Evolutionary conservation across 1,140 invertebrate species (phyloP).

Genomic region (Stegodyphus dumicola): DNA sequence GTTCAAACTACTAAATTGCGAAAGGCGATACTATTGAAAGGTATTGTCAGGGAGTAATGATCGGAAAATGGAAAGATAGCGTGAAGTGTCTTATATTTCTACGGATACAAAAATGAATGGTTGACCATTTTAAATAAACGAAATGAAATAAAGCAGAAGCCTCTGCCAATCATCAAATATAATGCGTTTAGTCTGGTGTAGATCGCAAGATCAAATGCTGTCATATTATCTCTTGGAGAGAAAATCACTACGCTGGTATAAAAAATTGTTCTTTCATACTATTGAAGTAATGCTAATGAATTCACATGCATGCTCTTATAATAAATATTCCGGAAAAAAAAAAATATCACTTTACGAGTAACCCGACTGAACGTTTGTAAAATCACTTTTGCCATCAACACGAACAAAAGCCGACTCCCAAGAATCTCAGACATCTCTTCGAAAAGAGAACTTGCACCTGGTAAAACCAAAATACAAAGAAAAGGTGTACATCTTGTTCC

Average conservation of each 20-base stretch:
- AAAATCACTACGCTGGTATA: background rate
- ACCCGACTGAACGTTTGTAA: background rate
- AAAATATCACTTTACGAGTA: slow-evolving; percentile 5
- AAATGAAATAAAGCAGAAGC: too few species aligned
- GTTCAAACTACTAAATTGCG: slow-evolving; percentile 15
- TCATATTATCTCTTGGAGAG: slow-evolving; percentile 29
- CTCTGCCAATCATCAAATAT: too few species aligned
- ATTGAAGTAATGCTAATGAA: background rate
- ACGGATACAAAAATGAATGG: slow-evolving; percentile 21
- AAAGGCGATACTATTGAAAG: slow-evolving; percentile 11
- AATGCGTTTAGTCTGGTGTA: too few species aligned
- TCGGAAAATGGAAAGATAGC: slow-evolving; percentile 23
- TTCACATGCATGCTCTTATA: background rate
- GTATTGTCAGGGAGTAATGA: slow-evolving; percentile 27
- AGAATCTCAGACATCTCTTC: background rate
- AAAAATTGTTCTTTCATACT: background rate
- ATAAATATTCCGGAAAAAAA: background rate
- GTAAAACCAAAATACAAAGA: too few species aligned
- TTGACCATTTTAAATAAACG: background rate
- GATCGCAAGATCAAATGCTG: too few species aligned
- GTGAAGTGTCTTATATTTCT: slow-evolving; percentile 21
- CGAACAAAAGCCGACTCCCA: background rate
- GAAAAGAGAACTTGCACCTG: slow-evolving; percentile 64
- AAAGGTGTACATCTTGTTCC: slow-evolving; percentile 9
- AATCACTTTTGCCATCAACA: slow-evolving; percentile 14